These are phyloP conservation scores for Poliocrania exsul DNA, from an alignment of 2,797 vertebrate genomes.

Conservation along the genomic window DNA sequence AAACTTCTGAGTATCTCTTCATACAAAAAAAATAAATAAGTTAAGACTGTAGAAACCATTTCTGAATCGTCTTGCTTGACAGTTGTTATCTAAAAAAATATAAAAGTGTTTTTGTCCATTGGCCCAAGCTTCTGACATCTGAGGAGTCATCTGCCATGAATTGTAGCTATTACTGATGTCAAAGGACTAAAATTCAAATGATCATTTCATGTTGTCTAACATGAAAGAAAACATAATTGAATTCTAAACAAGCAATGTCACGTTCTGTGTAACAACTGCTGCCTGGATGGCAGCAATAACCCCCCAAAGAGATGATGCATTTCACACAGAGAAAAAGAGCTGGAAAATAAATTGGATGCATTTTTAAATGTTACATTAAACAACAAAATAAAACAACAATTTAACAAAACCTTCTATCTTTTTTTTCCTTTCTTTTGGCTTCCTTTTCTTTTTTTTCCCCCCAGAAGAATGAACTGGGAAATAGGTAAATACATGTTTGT, in stretches of 20 bases:
- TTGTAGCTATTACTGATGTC: slow-evolving; percentile 22
- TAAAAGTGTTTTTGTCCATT: slow-evolving; percentile 8
- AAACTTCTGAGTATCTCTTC: background rate
- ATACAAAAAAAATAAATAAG: background rate
- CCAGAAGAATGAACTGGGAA: background rate
- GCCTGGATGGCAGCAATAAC: slow-evolving; percentile 6
- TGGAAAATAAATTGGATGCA: background rate
- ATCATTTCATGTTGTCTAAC: slow-evolving; percentile 44
- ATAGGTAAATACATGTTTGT: background rate
- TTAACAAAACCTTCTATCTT: background rate
- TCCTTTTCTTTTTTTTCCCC: background rate
- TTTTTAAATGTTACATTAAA: background rate
- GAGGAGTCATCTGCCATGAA: slow-evolving; percentile 13
- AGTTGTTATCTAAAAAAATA: slow-evolving; percentile 4
- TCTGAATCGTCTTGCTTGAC: slow-evolving; percentile 9
- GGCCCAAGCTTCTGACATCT: slow-evolving; percentile 24
- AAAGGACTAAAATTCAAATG: slow-evolving; percentile 46
- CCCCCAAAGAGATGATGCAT: background rate
- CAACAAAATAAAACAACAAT: accelerated
- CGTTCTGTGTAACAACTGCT: slow-evolving; percentile 23
- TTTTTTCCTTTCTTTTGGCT: accelerated
- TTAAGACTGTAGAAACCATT: background rate
- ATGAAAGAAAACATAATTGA: slow-evolving; percentile 56
- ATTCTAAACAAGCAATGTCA: slow-evolving; percentile 48
- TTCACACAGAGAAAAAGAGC: background rate